phyloP scores from a whole-genome alignment of 2,113 vertebrate species.

The Zingel zingel region DNA sequence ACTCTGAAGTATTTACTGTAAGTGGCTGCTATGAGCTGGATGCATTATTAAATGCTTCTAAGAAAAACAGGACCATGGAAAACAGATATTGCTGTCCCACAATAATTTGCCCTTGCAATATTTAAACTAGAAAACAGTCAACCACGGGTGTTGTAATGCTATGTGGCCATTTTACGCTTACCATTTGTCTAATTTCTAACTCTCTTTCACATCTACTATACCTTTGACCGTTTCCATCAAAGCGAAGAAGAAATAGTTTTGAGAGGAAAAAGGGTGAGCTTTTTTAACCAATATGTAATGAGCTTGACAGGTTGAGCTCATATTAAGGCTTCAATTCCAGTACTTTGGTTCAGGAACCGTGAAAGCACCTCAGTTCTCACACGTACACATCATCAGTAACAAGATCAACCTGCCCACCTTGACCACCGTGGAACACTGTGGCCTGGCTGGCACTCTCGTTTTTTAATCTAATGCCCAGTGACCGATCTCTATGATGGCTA shows the following conservation, averaged over 20 bases:
- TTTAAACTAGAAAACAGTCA: conserved; percentile 7
- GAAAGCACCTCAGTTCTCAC: neutral
- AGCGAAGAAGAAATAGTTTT: neutral
- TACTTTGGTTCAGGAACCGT: neutral
- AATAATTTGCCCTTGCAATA: neutral
- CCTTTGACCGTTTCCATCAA: neutral
- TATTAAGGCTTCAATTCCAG: neutral
- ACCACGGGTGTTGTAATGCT: neutral
- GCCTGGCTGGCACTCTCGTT: conserved; percentile 7
- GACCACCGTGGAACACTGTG: conserved; percentile 1
- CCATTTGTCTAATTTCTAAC: neutral
- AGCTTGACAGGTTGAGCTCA: neutral
- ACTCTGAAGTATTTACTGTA: conserved; percentile 50
- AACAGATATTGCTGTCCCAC: neutral
- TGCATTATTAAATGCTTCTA: conserved; percentile 37
- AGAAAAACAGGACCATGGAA: neutral
- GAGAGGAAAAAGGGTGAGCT: neutral
- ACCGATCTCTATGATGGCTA: conserved; percentile 17
- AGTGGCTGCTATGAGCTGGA: conserved; percentile 33
- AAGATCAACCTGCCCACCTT: conserved; percentile 42
- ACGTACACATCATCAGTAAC: conserved; percentile 3
- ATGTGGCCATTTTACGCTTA: neutral
- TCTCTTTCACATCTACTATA: neutral
- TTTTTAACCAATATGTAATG: neutral
- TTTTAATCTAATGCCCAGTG: conserved; percentile 50